Base-by-base conservation (phyloP, 2,888 invertebrate species). In the Eurytoma californica region DNA sequence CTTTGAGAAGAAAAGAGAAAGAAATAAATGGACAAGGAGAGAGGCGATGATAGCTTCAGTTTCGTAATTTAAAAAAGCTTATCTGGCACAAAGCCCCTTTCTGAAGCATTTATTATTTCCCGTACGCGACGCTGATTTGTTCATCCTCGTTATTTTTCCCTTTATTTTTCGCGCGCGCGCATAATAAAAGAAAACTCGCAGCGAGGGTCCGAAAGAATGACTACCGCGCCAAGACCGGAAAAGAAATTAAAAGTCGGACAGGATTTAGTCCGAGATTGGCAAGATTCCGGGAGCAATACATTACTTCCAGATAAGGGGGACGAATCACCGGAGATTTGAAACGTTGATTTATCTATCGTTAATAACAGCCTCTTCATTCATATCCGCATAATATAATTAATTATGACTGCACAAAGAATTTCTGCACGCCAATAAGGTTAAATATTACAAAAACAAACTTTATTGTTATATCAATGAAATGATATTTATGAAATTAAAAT, bases 61-160 rank as follows among this genome's bases (percentile, higher is more conserved):
- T 76, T 80, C 72, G 70, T 76, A 76, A 80, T 80, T 80, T 75
- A 80, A 80, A 80, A 76, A 76, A 76, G 80, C 80, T 80, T 80
- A 80, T 80, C 80, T 80, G 72, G 76, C 80, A 76, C 67, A 72
- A 80, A 76, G 76, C 75, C 53, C 63, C 72, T 75, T 72, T 79
- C 67, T 68, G 39, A 61, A 72, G 72, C 80, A 72, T 80, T 80
- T 76, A 72, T 80, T 80, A 80, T 80, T 80, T 80, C 72, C 69
- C 60, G 74, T 39, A 68, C 74, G 51, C 58, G 63, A 76, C 72
- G 57, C 72, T 76, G 72, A 76, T 76, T 80, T 70, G 72, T 80
- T 76, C 61, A 30, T 60, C 72, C 66, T 75, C 60, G 67, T 78
- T 78, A 72, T 68, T 78, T 72, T 73, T 72, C 61, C 61, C 63